Base-by-base conservation (phyloP, 2,113 vertebrate species). In the Percina caprodes region DNA sequence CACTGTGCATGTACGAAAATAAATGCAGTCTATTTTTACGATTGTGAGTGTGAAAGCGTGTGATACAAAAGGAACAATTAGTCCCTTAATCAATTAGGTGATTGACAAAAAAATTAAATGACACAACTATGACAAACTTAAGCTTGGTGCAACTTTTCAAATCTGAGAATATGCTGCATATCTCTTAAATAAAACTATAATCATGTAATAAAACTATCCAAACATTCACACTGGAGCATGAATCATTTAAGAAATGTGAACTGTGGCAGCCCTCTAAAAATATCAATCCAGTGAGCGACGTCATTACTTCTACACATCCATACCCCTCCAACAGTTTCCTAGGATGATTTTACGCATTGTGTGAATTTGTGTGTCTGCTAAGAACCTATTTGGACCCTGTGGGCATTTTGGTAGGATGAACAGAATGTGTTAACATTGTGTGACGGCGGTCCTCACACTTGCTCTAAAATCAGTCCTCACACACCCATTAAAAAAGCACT, bases 381-480 rank as follows among this genome's bases (percentile, higher is more conserved):
- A 73, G 16, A 78, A 74, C 74, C 52, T 74, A 58, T 79, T 79
- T 72, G 49, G 79, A 85, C 61, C 60, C 58, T 62, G 61, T 87
- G 83, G 83, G 69, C 65, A 82, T 84, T 71, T 80, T 83, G 59
- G 55, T 80, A 46, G 68, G 78, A 58, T 77, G 76, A 86, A 71
- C 86, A 91, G 88, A 88, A 83, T 85, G 88, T 90, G 90, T 88
- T 91, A 88, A 86, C 86, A 81, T 79, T 70, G 76, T 87, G 87
- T 86, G 88, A 86, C 89, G 87, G 88, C 88, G 81, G 86, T 77
- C 72, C 83, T 89, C 86, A 86, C 91, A 87, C 85, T 74, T 52
- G 80, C 45, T 69, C 66, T 86, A 73, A 85, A 85, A 86, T 89
- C 88, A 87, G 73, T 79, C 77, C 88, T 87, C 74, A 83, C 74